Evolutionary conservation across 2,113 vertebrate species (phyloP).

Genomic region (Pagrus major): DNA sequence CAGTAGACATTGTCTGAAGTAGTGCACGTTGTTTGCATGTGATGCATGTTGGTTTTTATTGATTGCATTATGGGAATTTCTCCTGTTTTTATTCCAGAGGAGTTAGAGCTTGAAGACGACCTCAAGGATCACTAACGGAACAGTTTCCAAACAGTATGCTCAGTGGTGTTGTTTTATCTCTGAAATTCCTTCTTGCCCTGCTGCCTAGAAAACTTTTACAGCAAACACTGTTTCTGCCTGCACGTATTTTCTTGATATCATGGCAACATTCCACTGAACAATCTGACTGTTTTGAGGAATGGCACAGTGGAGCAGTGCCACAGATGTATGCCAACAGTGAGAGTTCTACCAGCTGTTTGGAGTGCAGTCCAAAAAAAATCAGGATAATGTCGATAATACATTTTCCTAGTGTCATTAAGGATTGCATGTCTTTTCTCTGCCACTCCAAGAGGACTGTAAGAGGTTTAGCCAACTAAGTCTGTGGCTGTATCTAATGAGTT

Average conservation of each 20-base stretch:
- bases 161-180: not conserved
- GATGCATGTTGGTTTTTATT: conserved; percentile 6
- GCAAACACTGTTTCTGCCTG: not conserved
- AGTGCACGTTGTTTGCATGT: conserved; percentile 18
- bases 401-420: conserved; percentile 62
- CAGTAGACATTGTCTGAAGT: not conserved
- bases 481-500: conserved; percentile 70
- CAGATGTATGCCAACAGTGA: conserved; percentile 30
- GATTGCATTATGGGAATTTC: not conserved
- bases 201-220: not conserved
- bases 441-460: conserved; percentile 56
- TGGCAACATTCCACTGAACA: conserved; percentile 23
- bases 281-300: conserved; percentile 40
- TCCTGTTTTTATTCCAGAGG: not conserved
- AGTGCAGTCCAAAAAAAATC: conserved; percentile 45
- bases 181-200: conserved; percentile 11
- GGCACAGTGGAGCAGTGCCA: conserved; percentile 28
- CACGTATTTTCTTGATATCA: conserved; percentile 18
- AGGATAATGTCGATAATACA: conserved; percentile 51
- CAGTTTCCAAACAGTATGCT: not conserved
- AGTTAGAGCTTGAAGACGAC: conserved; percentile 6
- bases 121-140: conserved; percentile 6
- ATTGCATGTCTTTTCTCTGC: conserved; percentile 50
- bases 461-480: conserved; percentile 69
- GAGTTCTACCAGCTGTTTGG: conserved; percentile 56